Percentiles rank a stretch among this genome's conserved stretches.
Conservation (phyloP, 2,888 invertebrate species). For the Lypha dubia region DNA sequence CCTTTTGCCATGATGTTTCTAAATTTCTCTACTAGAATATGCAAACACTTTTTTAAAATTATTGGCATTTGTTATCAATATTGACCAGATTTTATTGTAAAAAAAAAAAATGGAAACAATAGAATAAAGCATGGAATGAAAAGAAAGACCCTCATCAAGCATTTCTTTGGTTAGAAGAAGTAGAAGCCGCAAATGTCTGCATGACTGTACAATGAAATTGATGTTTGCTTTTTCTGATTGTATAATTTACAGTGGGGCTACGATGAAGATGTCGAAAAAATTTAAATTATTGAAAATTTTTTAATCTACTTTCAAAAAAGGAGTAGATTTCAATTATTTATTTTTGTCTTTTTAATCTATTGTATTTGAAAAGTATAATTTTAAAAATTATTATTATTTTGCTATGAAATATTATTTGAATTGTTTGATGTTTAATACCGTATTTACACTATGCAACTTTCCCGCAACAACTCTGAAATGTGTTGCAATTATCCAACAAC, state of each 20-base stretch:
- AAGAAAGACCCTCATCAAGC: constrained; percentile 49
- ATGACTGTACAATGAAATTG: constrained; percentile 58
- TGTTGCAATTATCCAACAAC: too few relatives aligned
- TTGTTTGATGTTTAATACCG: too few relatives aligned
- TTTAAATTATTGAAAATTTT: too few relatives aligned
- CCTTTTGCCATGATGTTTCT: constrained; percentile 24
- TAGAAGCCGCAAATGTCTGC: constrained; percentile 60
- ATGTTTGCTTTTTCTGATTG: constrained; percentile 44
- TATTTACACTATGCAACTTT: too few relatives aligned
- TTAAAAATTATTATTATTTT: too few relatives aligned
- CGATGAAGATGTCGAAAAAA: background rate
- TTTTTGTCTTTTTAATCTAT: too few relatives aligned
- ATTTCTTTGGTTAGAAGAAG: constrained; percentile 31
- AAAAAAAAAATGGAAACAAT: constrained; percentile 40
- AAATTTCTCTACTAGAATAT: constrained; percentile 55
- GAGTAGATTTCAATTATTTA: too few relatives aligned
- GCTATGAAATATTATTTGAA: too few relatives aligned
- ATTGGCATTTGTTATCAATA: constrained; percentile 70
- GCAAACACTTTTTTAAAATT: constrained; percentile 70
- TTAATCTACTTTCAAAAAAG: too few relatives aligned
- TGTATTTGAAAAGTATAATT: too few relatives aligned
- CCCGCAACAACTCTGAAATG: too few relatives aligned
- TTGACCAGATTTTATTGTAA: constrained; percentile 68
- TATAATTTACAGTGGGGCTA: constrained; percentile 27
- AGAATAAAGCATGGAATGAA: constrained; percentile 12